phyloP scores from a whole-genome alignment of 1,140 invertebrate species.

The Apis cerana region DNA sequence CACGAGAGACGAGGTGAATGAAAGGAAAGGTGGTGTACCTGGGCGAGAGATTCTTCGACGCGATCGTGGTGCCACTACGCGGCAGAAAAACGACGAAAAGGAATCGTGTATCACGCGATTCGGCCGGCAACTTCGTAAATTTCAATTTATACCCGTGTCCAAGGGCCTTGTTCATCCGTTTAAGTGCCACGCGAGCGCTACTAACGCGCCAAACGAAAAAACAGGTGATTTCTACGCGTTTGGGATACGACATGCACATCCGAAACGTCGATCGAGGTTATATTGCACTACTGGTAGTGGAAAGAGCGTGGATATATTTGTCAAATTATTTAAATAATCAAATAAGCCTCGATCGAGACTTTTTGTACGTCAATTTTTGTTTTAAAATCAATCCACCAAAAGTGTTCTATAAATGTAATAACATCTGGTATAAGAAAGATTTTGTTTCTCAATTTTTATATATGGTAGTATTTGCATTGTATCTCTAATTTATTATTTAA shows the following conservation, averaged over 20 bases:
- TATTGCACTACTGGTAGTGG: no score
- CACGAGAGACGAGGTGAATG: slow-evolving; percentile 54
- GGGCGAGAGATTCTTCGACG: slow-evolving; percentile 49
- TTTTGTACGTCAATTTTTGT: no score
- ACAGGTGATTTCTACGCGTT: slow-evolving; percentile 41
- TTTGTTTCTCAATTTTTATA: no score
- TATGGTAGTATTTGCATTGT: no score
- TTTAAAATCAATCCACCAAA: no score
- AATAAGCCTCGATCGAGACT: no score
- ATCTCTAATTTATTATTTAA: no score
- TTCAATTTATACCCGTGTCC: slow-evolving; percentile 69
- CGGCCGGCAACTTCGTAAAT: slow-evolving; percentile 66
- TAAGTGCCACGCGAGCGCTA: slow-evolving; percentile 64
- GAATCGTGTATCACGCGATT: slow-evolving; percentile 63
- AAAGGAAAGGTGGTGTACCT: slow-evolving; percentile 26
- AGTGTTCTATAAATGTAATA: no score
- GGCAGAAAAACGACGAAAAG: slow-evolving; percentile 46
- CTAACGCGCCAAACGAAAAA: slow-evolving; percentile 49
- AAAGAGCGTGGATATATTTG: no score
- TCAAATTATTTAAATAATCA: no score
- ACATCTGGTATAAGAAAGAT: no score
- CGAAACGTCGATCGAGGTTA: slow-evolving; percentile 35
- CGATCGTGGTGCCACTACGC: slow-evolving; percentile 37
- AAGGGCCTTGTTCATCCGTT: slow-evolving; percentile 55
- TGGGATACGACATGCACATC: slow-evolving; percentile 32